Percentiles rank a stretch among this genome's conserved stretches.
These are phyloP conservation scores for Ophioninae sp. DNA, from an alignment of 2,888 invertebrate species.

Conservation along the genomic window DNA sequence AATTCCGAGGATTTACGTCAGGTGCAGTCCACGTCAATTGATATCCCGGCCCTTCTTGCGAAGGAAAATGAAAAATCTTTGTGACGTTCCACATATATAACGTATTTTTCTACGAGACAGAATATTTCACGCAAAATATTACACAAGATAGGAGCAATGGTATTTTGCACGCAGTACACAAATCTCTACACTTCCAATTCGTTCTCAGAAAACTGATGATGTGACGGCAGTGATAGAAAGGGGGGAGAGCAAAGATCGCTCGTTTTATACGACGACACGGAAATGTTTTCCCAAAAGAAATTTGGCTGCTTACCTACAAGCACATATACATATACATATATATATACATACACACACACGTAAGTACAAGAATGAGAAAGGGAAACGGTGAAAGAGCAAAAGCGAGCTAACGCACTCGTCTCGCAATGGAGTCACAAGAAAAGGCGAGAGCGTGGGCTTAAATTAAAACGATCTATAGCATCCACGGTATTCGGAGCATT, in stretches of 20 bases:
- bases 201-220: conserved; percentile 19
- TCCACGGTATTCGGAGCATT: conserved; percentile 51
- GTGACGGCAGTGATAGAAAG: background rate
- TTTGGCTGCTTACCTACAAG: background rate
- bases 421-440: conserved; percentile 17
- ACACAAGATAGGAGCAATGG: background rate
- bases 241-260: conserved; percentile 25
- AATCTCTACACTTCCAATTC: conserved; percentile 20
- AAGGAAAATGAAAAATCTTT: background rate
- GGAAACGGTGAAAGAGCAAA: conserved; percentile 2
- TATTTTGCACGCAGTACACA: background rate
- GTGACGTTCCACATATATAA: background rate
- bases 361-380: conserved; percentile 20
- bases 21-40: background rate
- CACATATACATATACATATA: background rate
- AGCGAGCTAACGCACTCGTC: conserved; percentile 8
- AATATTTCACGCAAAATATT: background rate
- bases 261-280: conserved; percentile 18
- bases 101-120: background rate
- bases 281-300: conserved; percentile 26
- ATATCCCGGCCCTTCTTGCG: background rate
- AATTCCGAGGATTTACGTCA: background rate
- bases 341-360: background rate
- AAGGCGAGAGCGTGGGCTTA: conserved; percentile 43
- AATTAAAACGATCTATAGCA: conserved; percentile 56